These are phyloP conservation scores for Drosophila grimshawi DNA, from an alignment of 1,140 invertebrate genomes.

Conservation along the genomic window DNA sequence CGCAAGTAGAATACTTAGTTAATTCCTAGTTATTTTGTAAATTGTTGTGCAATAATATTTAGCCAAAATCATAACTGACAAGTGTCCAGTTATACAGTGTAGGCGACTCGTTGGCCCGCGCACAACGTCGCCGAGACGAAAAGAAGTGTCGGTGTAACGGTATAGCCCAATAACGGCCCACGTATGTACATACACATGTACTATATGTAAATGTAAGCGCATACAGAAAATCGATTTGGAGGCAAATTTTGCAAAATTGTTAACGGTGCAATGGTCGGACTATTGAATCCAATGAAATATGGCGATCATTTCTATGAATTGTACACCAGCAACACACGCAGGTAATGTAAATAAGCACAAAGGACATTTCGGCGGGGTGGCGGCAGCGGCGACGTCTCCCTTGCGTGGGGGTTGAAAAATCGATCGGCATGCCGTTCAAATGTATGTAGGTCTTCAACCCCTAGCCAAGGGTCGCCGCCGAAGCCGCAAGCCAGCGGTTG, in stretches of 20 bases:
- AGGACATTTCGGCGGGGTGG: conserved; percentile 23
- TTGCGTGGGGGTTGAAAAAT: conserved; percentile 69
- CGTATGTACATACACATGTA: conserved; percentile 29
- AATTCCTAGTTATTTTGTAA: conserved; percentile 74
- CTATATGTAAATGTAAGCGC: conserved; percentile 42
- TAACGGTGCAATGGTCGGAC: conserved; percentile 71
- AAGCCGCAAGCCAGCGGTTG: background rate
- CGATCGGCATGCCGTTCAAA: conserved; percentile 60
- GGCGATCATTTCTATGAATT: conserved; percentile 84
- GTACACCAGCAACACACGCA: conserved; percentile 79
- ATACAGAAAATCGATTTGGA: conserved; percentile 68
- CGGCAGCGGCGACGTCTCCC: conserved; percentile 18
- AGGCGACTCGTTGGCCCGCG: conserved; percentile 7
- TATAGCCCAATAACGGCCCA: conserved; percentile 37
- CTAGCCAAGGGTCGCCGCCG: conserved; percentile 8
- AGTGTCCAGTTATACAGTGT: conserved; percentile 19
- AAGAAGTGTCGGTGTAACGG: conserved; percentile 36
- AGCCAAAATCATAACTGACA: conserved; percentile 40
- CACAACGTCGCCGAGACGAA: background rate
- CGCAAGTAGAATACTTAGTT: conserved; percentile 70
- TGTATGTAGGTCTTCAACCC: conserved; percentile 77
- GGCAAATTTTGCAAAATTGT: conserved; percentile 20
- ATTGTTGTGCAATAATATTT: conserved; percentile 69
- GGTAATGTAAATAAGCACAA: conserved; percentile 66
- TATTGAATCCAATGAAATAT: conserved; percentile 83